Percentiles rank a stretch among this genome's conserved stretches.
Conservation (phyloP, 2,888 invertebrate genomes). For the Nebria brevicollis region DNA sequence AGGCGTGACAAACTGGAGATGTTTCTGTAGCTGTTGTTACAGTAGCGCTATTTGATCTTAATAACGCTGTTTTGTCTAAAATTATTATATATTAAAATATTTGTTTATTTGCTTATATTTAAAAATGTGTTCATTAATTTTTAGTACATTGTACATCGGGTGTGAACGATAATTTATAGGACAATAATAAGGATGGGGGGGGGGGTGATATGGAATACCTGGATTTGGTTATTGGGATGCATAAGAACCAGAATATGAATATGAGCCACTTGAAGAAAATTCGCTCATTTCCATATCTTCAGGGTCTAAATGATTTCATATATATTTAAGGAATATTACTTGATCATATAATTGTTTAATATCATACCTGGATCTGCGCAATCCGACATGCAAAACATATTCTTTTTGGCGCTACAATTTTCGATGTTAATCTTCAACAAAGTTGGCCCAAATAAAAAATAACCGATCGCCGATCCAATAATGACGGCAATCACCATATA, state of each 20-base stretch:
- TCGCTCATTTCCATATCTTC: neutral
- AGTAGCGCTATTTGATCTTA: constrained; percentile 6
- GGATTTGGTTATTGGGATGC: neutral
- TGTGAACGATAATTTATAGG: neutral
- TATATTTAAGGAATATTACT: neutral
- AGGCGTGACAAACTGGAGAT: constrained; percentile 27
- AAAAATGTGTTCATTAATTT: neutral
- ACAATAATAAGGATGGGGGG: neutral
- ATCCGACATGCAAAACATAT: constrained; percentile 61
- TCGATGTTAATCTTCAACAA: constrained; percentile 66
- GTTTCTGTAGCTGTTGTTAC: constrained; percentile 7
- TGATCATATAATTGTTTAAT: neutral
- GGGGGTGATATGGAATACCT: constrained; percentile 13
- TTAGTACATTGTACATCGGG: neutral
- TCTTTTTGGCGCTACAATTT: constrained; percentile 63
- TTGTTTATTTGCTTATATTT: neutral
- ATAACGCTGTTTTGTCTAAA: constrained; percentile 39
- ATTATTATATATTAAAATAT: neutral
- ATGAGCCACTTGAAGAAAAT: neutral
- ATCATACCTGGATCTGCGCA: constrained; percentile 64
- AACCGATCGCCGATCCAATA: constrained; percentile 71
- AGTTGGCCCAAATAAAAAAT: constrained; percentile 67
- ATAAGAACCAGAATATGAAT: neutral
- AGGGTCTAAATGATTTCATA: neutral
- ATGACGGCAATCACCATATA: constrained; percentile 73